phyloP scores from a whole-genome alignment of 2,113 vertebrate genomes.

The Daboia siamensis region DNA sequence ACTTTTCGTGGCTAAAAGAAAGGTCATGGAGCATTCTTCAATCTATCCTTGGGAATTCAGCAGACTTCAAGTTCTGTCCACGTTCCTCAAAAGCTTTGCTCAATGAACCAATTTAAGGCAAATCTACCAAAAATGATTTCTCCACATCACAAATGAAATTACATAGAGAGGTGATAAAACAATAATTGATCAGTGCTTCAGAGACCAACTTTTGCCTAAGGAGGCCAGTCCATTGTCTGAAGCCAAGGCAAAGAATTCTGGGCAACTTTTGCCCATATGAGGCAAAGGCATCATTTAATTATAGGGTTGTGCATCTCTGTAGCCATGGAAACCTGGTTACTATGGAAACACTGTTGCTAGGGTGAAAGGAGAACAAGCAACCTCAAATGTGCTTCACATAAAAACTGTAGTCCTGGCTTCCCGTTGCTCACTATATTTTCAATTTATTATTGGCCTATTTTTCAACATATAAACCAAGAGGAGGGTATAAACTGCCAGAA shows the following conservation, averaged over 20 bases:
- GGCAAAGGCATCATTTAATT: not conserved
- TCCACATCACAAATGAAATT: not conserved
- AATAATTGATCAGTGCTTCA: not conserved
- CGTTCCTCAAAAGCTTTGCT: not conserved
- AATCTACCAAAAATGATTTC: not conserved
- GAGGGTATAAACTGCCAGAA: not conserved
- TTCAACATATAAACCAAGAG: not conserved
- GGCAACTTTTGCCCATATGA: not conserved
- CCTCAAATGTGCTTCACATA: not conserved
- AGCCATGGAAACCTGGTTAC: constrained; percentile 3
- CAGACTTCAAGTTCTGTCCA: not conserved
- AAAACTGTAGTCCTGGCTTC: not conserved
- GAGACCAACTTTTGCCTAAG: not conserved
- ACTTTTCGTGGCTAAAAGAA: not conserved
- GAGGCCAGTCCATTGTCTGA: not conserved
- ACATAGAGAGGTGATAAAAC: not conserved
- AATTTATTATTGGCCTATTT: constrained; percentile 3
- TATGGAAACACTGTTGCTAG: constrained; percentile 27
- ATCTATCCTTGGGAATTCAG: not conserved
- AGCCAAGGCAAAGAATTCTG: not conserved
- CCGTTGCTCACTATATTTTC: not conserved
- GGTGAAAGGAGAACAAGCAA: not conserved
- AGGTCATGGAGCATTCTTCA: not conserved
- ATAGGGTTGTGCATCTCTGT: not conserved
- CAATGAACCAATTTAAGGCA: not conserved